Evolutionary conservation across 2,888 invertebrate genomes (phyloP).

Genomic region (Melanargia galathea): DNA sequence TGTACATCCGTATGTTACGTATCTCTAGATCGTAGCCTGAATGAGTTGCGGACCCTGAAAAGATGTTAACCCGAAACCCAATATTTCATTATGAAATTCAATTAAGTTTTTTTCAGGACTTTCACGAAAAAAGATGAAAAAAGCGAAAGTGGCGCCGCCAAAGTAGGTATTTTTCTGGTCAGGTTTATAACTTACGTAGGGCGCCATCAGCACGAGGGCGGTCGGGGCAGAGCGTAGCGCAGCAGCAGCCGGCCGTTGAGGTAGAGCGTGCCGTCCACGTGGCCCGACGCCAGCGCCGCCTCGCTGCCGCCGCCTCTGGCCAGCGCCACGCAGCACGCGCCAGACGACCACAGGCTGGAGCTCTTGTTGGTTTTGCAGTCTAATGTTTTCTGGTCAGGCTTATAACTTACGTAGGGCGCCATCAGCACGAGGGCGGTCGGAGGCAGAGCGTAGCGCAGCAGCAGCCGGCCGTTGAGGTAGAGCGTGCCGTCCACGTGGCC

Average conservation of each 20-base stretch:
- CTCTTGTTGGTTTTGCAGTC: conserved; percentile 96
- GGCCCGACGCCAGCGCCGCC: conserved; percentile 89
- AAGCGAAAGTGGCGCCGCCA: no score
- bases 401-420: conserved; percentile 66
- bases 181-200: conserved; percentile 67
- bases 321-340: conserved; percentile 93
- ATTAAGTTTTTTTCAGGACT: no score
- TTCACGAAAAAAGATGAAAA: no score
- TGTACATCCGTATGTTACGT: no score
- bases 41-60: no score
- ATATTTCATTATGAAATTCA: no score
- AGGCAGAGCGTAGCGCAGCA: conserved; percentile 89
- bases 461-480: conserved; percentile 86
- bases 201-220: conserved; percentile 83
- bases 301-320: conserved; percentile 76
- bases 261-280: conserved; percentile 94
- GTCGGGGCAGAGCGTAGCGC: conserved; percentile 93
- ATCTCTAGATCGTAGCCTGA: no score
- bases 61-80: no score
- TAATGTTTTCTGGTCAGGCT: no score
- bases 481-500: conserved; percentile 96
- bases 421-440: conserved; percentile 89
- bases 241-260: conserved; percentile 86
- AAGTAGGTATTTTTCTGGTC: no score
- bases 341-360: conserved; percentile 93